Evolutionary conservation across 2,888 invertebrate species (phyloP), one percentile per base, ranked within the genome.

Genomic region (Baronia brevicornis): DNA sequence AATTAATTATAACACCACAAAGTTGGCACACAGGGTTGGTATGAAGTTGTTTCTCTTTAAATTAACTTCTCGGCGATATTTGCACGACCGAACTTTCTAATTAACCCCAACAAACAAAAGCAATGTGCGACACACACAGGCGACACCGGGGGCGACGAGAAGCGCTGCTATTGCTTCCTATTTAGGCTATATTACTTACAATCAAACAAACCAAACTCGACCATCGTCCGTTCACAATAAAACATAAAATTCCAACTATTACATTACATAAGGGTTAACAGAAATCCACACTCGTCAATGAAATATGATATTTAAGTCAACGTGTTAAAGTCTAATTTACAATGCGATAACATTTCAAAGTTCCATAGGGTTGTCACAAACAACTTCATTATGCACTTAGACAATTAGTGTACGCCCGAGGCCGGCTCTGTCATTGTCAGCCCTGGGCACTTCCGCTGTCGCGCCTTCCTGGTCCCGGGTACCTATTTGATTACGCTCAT

Each of bases 311-410:
- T 53, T 31, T 42, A 33, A 27, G 41, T 27, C 15, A 24, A 25
- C 36, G 32, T 37, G 13, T 19, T 55, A 57, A 49, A 51, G 59
- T 56, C 44, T 30, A 33, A 28, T 46, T 57, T 43, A 10, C 31
- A 34, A 19, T 39, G 40, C 14, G 8, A 23, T 17, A 25, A 22
- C 17, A 29, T 46, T 49, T 41, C 48, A 49, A 59, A 60, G 49
- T 55, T 56, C 46, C 48, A 49, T 57, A 74, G 69, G 73, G 74
- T 60, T 73, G 69, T 59, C 60, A 56, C 62, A 63, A 70, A 78
- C 62, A 78, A 78, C 77, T 77, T 79, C 67, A 77, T 80, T 80
- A 80, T 78, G 64, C 78, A 80, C 80, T 80, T 80, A 79, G 68
- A 79, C 78, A 80, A 80, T 80, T 78, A 80, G 68, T 79, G 80